Base-by-base conservation (phyloP, 2,113 vertebrate genomes). In the Ranitomeya variabilis region DNA sequence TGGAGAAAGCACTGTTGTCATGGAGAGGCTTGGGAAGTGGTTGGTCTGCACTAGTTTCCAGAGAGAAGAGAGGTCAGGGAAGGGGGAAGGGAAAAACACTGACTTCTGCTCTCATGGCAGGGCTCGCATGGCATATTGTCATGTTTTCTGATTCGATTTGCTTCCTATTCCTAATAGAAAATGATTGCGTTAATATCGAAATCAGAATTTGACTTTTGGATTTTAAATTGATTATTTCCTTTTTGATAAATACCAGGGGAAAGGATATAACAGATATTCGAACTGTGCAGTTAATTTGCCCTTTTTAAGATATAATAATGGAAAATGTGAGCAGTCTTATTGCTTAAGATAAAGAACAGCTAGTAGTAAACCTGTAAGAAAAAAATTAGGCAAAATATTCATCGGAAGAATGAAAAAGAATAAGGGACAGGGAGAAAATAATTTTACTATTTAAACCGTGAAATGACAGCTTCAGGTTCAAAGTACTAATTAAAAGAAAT, bases 1-100 rank as follows among this genome's bases (percentile, higher is more conserved):
- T 82, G 87, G 80, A 88, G 64, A 88, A 88, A 83, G 78, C 87
- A 88, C 87, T 71, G 80, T 88, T 88, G 87, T 83, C 87, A 88
- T 83, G 87, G 87, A 88, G 87, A 83, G 80, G 87, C 80, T 88
- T 82, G 87, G 87, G 80, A 76, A 88, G 80, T 88, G 87, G 79
- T 69, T 88, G 87, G 79, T 69, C 67, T 88, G 66, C 31, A 83
- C 67, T 82, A 82, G 87, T 88, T 88, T 81, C 31, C n/a, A 73
- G 79, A 83, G 79, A 83, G 67, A 88, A 88, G 66, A 83, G 80
- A 88, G 87, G 69, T 82, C 80, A 82, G 80, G 66, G 80, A 71
- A 76, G 67, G 69, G 80, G 67, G 87, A 52, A 79, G 64, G 67
- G 37, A 83, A 81, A 37, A 81, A 37, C 78, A 81, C 64, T 87